Evolutionary conservation across 2,113 vertebrate species (phyloP), one percentile per base, ranked within the genome.

Genomic region (Garra rufa): DNA sequence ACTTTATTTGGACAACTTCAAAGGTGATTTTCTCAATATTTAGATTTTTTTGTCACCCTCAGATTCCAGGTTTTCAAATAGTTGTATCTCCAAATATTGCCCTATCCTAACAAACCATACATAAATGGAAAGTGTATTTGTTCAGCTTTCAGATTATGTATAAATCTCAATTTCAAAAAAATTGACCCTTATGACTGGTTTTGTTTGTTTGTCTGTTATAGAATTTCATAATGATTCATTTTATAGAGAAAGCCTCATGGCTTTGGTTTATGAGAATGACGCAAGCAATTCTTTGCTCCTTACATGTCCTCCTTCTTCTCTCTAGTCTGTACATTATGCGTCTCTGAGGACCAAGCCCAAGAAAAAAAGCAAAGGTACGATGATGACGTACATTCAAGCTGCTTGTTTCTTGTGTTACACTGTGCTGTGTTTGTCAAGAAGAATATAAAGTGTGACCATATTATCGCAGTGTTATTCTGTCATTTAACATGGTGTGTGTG

Each of bases 301-400:
- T 4, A 44, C 70, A n/a, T 76, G 21, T 78, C 13, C 85, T 67
- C 67, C 75, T 74, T 77, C 85, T 78, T 85, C 71, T 89, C 83
- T 89, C 84, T 91, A 96, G 96, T 95, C 94, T 89, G 92, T 96
- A 89, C 94, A 95, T 91, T 95, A 94, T 85, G 92, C 95, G 87
- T 96, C 96, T 83, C 90, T 95, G 93, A 94, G 94, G 90, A 93
- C 92, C 69, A 96, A 95, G 93, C 92, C 92, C 92, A 95, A 93
- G 91, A 96, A 95, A 90, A 95, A 94, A 93, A 91, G 92, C 75
- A 95, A 94, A 95, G 95, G 95, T 96, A 76, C 4, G 61, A 82
- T 30, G 55, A 26, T 50, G 57, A 44, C 13, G 15, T 38, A 24
- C 24, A 17, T 13, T 14, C 8, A 11, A 38, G 11, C 52, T n/a